Percentiles rank a stretch among this genome's conserved stretches.
phyloP scores from a whole-genome alignment of 2,888 invertebrate genomes.

The Nemotelus nigrinus region DNA sequence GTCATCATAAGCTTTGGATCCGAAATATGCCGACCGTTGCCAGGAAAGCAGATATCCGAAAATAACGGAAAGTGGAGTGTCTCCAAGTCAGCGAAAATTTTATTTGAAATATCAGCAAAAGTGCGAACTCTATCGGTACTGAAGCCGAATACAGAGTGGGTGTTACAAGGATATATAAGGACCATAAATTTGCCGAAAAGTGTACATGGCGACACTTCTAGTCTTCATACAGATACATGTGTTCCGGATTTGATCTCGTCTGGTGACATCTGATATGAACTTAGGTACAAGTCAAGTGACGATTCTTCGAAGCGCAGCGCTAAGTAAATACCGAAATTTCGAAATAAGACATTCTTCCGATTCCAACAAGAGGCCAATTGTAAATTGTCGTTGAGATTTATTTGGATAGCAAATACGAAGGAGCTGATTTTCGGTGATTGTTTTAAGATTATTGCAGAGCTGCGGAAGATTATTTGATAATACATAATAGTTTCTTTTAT shows the following conservation, averaged over 20 bases:
- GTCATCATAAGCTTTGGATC: slow-evolving; percentile 45
- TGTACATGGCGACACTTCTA: slow-evolving; percentile 36
- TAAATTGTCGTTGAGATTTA: slow-evolving; percentile 9
- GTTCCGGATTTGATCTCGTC: slow-evolving; percentile 19
- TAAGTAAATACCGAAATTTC: slow-evolving; percentile 11
- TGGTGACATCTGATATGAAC: slow-evolving; percentile 27
- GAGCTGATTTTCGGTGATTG: not conserved
- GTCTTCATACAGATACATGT: not conserved
- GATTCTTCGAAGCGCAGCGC: slow-evolving; percentile 14
- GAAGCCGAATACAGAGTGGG: slow-evolving; percentile 17
- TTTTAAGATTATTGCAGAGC: not conserved
- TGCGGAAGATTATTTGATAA: too few relatives aligned
- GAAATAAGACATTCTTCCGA: slow-evolving; percentile 11
- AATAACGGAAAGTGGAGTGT: slow-evolving; percentile 34
- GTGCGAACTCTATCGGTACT: slow-evolving; percentile 43
- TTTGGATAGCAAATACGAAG: not conserved
- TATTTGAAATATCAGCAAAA: slow-evolving; percentile 56
- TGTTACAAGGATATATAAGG: slow-evolving; percentile 28
- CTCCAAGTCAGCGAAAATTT: slow-evolving; percentile 54
- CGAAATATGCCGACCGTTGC: not conserved
- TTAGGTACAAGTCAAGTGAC: slow-evolving; percentile 27
- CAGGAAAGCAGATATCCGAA: slow-evolving; percentile 28
- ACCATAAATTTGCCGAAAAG: slow-evolving; percentile 30
- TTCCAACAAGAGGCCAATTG: not conserved
- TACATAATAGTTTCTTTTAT: too few relatives aligned